These are phyloP conservation scores for Odontocerum albicorne DNA, from an alignment of 2,888 invertebrate genomes.

Conservation along the genomic window DNA sequence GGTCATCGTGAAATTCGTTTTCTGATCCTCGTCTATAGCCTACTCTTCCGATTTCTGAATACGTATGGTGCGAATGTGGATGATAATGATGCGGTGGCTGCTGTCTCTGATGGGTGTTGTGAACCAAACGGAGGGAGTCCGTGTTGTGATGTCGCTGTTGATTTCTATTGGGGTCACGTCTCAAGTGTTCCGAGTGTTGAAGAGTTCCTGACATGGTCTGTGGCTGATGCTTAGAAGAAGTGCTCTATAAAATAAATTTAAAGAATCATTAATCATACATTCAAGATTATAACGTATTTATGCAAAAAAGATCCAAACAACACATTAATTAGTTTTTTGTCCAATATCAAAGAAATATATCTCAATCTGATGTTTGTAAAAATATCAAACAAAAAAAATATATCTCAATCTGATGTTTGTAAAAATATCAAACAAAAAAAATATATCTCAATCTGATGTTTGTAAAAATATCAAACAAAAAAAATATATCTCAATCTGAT, in stretches of 20 bases:
- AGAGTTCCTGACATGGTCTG: slow-evolving; percentile 67
- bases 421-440: no score
- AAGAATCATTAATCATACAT: no score
- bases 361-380: no score
- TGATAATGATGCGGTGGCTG: slow-evolving; percentile 45
- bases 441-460: no score
- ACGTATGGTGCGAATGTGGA: slow-evolving; percentile 70
- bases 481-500: no score
- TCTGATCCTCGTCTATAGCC: slow-evolving; percentile 57
- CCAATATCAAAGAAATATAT: no score
- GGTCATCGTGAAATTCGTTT: slow-evolving; percentile 69
- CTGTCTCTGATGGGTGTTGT: slow-evolving; percentile 50
- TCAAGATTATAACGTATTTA: no score
- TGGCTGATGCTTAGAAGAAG: slow-evolving; percentile 80
- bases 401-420: no score
- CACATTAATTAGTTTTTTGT: no score
- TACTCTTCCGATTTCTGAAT: slow-evolving; percentile 67
- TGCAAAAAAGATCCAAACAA: neutral
- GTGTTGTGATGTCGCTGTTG: slow-evolving; percentile 59
- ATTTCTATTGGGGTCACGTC: slow-evolving; percentile 52
- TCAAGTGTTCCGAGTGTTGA: slow-evolving; percentile 65
- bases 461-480: no score
- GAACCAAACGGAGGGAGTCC: slow-evolving; percentile 56
- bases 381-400: no score
- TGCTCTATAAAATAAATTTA: slow-evolving; percentile 63